Percentiles rank a stretch among this genome's conserved stretches.
Evolutionary conservation across 2,888 invertebrate species (phyloP).

Genomic region (Platypus cylindrus): DNA sequence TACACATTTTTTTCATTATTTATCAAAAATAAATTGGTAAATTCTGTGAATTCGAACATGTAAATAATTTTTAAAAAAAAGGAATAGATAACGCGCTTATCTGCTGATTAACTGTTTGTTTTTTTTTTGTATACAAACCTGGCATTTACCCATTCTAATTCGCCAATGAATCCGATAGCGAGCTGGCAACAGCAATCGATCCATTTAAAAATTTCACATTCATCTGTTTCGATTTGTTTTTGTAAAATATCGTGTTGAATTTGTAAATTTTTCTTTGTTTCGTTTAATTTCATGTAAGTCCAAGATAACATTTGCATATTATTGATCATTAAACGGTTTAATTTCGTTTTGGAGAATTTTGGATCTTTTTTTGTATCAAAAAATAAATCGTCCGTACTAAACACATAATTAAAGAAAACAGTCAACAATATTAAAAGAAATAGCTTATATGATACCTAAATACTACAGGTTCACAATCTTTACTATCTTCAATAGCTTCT

Average conservation of each 20-base stretch:
- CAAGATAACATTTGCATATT: slow-evolving; percentile 51
- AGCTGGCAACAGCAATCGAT: slow-evolving; percentile 41
- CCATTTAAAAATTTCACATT: slow-evolving; percentile 47
- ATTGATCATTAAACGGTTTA: slow-evolving; percentile 46
- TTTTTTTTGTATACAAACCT: slow-evolving; percentile 44
- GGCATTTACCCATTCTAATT: slow-evolving; percentile 34
- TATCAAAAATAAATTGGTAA: no score
- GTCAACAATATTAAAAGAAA: neutral
- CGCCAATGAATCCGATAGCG: slow-evolving; percentile 34
- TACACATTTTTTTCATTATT: slow-evolving; percentile 2
- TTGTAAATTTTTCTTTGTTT: slow-evolving; percentile 29
- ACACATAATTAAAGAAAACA: slow-evolving; percentile 2
- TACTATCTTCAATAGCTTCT: slow-evolving; percentile 31
- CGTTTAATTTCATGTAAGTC: slow-evolving; percentile 43
- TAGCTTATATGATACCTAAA: slow-evolving; percentile 20
- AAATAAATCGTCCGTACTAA: slow-evolving; percentile 43
- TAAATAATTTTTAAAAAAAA: no score
- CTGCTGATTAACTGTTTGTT: no score
- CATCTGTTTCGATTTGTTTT: slow-evolving; percentile 43
- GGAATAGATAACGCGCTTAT: no score
- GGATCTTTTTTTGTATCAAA: slow-evolving; percentile 23
- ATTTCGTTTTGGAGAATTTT: slow-evolving; percentile 18
- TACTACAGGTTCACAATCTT: slow-evolving; percentile 20
- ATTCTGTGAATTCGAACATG: no score
- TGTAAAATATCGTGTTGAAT: slow-evolving; percentile 44